A percentile compares a stretch with the other conserved stretches of the same genome.
Conservation (phyloP, 2,797 vertebrate species). For the Steatocranus sp. region DNA sequence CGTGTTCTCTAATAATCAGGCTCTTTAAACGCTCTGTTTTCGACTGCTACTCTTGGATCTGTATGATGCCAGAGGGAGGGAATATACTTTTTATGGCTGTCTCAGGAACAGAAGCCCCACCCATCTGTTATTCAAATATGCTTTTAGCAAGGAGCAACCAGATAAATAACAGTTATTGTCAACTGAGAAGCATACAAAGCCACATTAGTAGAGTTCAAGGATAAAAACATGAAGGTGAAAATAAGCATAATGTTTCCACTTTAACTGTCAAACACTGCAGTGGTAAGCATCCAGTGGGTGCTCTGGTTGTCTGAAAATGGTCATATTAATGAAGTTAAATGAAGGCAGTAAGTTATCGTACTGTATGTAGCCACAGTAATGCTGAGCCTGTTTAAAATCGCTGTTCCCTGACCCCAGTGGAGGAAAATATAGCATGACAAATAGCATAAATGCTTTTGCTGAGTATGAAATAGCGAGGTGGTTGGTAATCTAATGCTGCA, state of each 20-base stretch:
- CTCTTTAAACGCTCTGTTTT: neutral
- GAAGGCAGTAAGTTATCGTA: neutral
- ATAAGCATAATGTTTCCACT: neutral
- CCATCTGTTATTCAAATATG: neutral
- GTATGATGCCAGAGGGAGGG: neutral
- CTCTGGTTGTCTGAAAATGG: neutral
- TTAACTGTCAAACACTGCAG: neutral
- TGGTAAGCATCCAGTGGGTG: neutral
- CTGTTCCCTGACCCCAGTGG: neutral
- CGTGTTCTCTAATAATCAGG: neutral
- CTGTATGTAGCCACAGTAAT: neutral
- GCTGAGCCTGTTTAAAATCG: neutral
- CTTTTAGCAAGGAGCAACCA: neutral
- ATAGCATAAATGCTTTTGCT: neutral
- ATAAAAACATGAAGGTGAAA: fast-evolving
- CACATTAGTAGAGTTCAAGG: neutral
- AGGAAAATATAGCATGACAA: neutral
- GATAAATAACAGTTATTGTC: neutral
- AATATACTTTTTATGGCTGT: neutral
- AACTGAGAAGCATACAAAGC: neutral
- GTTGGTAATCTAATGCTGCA: neutral
- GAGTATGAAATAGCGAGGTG: neutral
- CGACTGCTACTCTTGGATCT: neutral
- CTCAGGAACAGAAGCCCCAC: neutral
- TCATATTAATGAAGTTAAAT: neutral